These are phyloP conservation scores for Coenonympha arcania DNA, from an alignment of 2,888 invertebrate species.

Conservation along the genomic window DNA sequence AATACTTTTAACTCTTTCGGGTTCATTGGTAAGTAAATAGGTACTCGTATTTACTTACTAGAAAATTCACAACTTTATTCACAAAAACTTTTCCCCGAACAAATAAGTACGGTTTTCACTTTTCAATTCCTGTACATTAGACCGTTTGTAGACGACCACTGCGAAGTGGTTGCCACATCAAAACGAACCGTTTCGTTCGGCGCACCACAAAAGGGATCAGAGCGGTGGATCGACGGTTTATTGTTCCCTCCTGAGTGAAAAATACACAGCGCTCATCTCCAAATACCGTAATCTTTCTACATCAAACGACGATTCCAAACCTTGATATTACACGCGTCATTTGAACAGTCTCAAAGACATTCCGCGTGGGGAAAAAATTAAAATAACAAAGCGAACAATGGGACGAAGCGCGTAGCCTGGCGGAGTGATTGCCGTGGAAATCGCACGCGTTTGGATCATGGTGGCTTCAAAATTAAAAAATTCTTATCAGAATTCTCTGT, in stretches of 20 bases:
- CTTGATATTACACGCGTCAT: conserved; percentile 72
- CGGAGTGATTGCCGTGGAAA: conserved; percentile 44
- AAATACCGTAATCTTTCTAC: conserved; percentile 65
- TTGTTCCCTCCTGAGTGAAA: conserved; percentile 56
- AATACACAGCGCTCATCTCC: conserved; percentile 52
- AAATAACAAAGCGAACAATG: conserved; percentile 65
- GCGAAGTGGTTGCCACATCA: conserved; percentile 28
- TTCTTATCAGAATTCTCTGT: conserved; percentile 39
- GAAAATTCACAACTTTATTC: too few relatives aligned
- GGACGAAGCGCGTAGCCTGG: conserved; percentile 33
- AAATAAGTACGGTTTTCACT: conserved; percentile 14
- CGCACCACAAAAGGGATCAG: conserved; percentile 52
- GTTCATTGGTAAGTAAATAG: too few relatives aligned
- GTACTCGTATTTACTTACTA: too few relatives aligned
- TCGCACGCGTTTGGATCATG: conserved; percentile 31
- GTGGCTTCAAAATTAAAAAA: conserved; percentile 53
- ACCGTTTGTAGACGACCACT: conserved; percentile 15
- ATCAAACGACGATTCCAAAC: conserved; percentile 63
- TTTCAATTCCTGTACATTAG: conserved; percentile 9
- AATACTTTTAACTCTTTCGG: too few relatives aligned
- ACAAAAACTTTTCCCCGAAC: conserved; percentile 10
- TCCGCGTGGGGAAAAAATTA: conserved; percentile 64
- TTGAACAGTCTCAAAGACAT: conserved; percentile 72
- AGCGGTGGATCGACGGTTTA: conserved; percentile 44
- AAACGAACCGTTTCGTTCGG: conserved; percentile 40